These are phyloP conservation scores for Zapornia atra DNA, from an alignment of 2,113 vertebrate genomes.

Conservation along the genomic window DNA sequence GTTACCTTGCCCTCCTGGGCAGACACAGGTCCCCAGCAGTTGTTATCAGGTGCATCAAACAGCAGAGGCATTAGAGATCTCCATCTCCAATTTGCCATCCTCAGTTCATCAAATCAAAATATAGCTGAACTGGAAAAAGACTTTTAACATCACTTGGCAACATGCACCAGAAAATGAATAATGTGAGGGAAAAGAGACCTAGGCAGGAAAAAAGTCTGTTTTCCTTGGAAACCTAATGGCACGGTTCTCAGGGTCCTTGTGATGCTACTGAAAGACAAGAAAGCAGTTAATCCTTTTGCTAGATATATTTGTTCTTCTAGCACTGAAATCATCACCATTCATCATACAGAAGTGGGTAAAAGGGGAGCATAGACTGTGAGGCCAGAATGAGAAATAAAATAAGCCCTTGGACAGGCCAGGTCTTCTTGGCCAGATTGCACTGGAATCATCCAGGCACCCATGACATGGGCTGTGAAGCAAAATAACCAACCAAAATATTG, in stretches of 20 bases:
- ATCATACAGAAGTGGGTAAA: not conserved
- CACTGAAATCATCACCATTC: not conserved
- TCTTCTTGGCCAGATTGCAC: not conserved
- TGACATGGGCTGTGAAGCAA: not conserved
- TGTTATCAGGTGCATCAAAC: not conserved
- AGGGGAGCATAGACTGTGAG: not conserved
- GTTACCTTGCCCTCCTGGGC: not conserved
- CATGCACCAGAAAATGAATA: not conserved
- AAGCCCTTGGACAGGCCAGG: not conserved
- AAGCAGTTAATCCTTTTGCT: not conserved
- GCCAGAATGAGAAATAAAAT: not conserved
- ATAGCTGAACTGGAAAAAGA: not conserved
- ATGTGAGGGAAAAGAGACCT: not conserved
- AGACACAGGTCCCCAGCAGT: not conserved
- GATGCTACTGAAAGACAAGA: not conserved
- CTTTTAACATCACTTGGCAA: not conserved
- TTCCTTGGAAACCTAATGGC: not conserved
- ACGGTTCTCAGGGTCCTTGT: not conserved
- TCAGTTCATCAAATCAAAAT: not conserved
- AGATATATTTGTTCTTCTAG: not conserved
- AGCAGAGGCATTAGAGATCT: not conserved
- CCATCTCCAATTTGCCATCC: not conserved
- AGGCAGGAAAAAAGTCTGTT: not conserved
- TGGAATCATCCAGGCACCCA: no score
- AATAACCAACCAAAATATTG: not conserved